Base-by-base conservation (phyloP, 2,888 invertebrate genomes). In the Emmelina monodactyla region DNA sequence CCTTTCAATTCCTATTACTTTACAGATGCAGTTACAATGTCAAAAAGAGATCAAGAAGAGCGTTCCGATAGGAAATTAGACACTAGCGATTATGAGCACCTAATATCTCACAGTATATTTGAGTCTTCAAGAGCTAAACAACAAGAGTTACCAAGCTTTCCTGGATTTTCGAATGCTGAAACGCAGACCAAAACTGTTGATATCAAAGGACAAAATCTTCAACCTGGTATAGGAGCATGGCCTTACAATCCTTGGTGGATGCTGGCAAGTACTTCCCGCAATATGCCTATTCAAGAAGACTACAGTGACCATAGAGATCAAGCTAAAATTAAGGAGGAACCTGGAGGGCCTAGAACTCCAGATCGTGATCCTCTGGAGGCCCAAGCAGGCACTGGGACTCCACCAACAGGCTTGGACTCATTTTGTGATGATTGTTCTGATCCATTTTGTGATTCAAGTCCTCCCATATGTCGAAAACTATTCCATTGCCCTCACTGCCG, bases 191-290 rank as follows among this genome's bases (percentile, higher is more conserved):
- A 81, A 54, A 55, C 66, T 37, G 71, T 68, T 53, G 80, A 80
- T 45, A 50, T 79, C 35, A 73, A 76, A 49, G 63, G 62, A 37
- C 76, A 73, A 45, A 41, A 64, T 13, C 63, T 63, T 14, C 79
- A 79, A 35, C 51, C 75, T 16, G 65, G 69, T 22, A 47, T 81
- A 32, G 75, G 78, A 22, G 58, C 80, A 37, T 81, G 81, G 81
- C 81, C 79, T 44, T 81, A 81, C 46, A 81, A 80, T 39, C 81
- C 81, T 15, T 81, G 81, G 80, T 81, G 80, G 81, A 81, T 81
- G 81, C 59, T 81, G 16, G 81, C 81, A 13, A 67, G 80, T 42
- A 80, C 81, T 2, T 81, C 81, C 6, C 61, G 79, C 31, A 71
- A 62, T 51, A 60, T 71, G 34, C 71, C 75, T 2, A 66, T 73